Conservation (phyloP, 2,888 invertebrate genomes). For the Eupithecia vulgata region DNA sequence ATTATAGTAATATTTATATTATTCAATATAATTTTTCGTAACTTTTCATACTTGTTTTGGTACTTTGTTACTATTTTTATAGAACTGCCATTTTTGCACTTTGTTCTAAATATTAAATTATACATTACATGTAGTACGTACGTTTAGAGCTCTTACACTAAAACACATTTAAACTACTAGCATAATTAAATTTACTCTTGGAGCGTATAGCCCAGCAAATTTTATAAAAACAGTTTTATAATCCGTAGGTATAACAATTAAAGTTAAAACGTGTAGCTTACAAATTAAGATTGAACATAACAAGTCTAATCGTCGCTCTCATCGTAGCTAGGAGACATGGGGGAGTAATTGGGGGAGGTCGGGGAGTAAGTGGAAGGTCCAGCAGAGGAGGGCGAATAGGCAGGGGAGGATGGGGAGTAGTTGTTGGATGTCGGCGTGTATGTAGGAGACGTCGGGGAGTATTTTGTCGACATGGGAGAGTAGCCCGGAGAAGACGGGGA, state of each 20-base stretch:
- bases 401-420: constrained; percentile 90
- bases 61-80: not conserved
- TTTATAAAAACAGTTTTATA: not conserved
- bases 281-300: constrained; percentile 18
- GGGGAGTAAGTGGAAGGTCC: constrained; percentile 83
- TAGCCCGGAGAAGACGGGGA: constrained; percentile 91
- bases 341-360: constrained; percentile 80
- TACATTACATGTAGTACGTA: not conserved
- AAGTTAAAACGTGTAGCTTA: constrained; percentile 10
- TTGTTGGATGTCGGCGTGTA: constrained; percentile 92
- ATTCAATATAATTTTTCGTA: not conserved
- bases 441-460: constrained; percentile 90
- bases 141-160: constrained; percentile 13
- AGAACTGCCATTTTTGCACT: constrained; percentile 2
- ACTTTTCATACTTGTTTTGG: not conserved
- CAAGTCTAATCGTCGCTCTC: constrained; percentile 78
- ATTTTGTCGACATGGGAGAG: constrained; percentile 91
- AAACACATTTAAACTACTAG: constrained; percentile 1
- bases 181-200: constrained; percentile 16
- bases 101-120: not conserved
- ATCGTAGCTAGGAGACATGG: constrained; percentile 87
- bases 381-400: constrained; percentile 87
- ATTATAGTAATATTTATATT: not conserved
- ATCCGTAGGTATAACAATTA: constrained; percentile 14
- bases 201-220: constrained; percentile 9